phyloP scores from a whole-genome alignment of 2,888 invertebrate genomes.

The Portevinia maculata region DNA sequence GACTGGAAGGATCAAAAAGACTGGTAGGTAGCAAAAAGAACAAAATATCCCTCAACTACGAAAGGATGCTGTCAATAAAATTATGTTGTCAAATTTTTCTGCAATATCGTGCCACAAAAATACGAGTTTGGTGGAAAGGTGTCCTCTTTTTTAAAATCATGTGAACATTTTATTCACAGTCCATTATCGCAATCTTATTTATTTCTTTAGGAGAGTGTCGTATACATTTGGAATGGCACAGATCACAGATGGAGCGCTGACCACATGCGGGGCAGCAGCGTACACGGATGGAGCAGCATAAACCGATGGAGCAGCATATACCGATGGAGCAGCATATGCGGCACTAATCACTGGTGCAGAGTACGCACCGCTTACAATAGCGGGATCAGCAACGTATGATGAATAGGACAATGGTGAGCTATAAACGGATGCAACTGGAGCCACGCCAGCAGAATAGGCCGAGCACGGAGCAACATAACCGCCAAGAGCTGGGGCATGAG shows the following conservation, averaged over 20 bases:
- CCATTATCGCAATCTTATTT: neutral
- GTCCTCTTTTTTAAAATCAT: neutral
- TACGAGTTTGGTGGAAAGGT: too few relatives aligned
- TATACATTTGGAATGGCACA: conserved; percentile 14
- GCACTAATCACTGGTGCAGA: conserved; percentile 26
- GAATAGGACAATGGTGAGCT: conserved; percentile 45
- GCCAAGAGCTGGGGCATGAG: conserved; percentile 26
- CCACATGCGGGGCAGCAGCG: conserved; percentile 4
- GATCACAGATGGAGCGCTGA: conserved; percentile 23
- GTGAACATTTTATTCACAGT: neutral
- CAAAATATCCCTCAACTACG: too few relatives aligned
- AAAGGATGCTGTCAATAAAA: too few relatives aligned
- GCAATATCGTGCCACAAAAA: too few relatives aligned
- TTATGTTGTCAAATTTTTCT: too few relatives aligned
- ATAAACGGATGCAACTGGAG: conserved; percentile 37
- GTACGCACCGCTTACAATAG: too few relatives aligned
- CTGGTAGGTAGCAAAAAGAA: too few relatives aligned
- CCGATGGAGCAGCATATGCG: conserved; percentile 11
- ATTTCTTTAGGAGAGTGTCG: conserved; percentile 42
- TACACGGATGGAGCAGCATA: conserved; percentile 6
- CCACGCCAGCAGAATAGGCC: conserved; percentile 46
- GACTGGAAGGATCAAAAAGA: too few relatives aligned
- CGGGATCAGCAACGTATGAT: too few relatives aligned
- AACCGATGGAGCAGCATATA: conserved; percentile 8
- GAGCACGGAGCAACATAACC: conserved; percentile 42